Base-by-base conservation (phyloP, 2,888 invertebrate genomes). In the Osedax fenrisi region DNA sequence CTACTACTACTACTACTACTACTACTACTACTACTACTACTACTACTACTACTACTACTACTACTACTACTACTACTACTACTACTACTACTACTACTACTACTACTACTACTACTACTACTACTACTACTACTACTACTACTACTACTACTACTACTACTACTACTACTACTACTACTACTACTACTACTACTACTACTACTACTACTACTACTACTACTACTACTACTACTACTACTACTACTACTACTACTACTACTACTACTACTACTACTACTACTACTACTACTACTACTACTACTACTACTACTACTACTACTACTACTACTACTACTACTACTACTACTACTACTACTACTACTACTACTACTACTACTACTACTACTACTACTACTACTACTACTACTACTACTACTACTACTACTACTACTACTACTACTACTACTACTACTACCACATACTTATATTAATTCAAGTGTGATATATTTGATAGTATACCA, bases 301-400 rank as follows among this genome's bases (percentile, higher is more conserved):
- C 27, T 64, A 70, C 70, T 2, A 70, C 21, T 2, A 26, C 41
- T 2, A 10, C 21, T 3, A 21, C 13, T 5, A 59, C 27, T 3
- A 23, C 27, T 3, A 70, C 27, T 64, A 70, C 70, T 64, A 70
- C 27, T 64, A 70, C 70, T 70, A 70, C 70, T 70, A 70, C 70
- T 70, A 70, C 70, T 70, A 70, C 70, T 70, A 70, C 70, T 70
- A 70, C 27, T 70, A 70, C 70, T 70, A 70, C 70, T 70, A 70
- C 70, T 70, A 70, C 70, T 70, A 70, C 70, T 70, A 70, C 70
- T 70, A 70, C 70, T 70, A 70, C 70, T 70, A 70, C 70, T 70
- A 70, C 70, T 70, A 70, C 27, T 70, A 70, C 70, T 70, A 70
- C 70, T 70, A 70, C 70, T 70, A 70, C 70, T 70, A 70, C 70